phyloP scores from a whole-genome alignment of 2,888 invertebrate species.

The Malacosoma neustria region DNA sequence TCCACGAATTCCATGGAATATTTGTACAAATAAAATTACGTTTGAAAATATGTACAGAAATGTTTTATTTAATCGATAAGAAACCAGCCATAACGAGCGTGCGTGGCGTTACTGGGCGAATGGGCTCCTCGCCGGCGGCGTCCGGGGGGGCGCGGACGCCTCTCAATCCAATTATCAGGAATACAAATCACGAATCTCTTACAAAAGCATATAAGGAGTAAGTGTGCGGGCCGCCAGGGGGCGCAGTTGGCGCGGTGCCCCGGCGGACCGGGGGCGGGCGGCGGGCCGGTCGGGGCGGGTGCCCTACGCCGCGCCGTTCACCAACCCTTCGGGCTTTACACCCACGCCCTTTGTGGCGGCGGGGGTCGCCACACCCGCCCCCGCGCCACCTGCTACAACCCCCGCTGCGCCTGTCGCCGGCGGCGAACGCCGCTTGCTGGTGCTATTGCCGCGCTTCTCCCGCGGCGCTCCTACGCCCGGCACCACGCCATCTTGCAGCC shows the following conservation, averaged over 20 bases:
- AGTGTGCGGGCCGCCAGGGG: constrained; percentile 26
- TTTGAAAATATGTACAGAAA: constrained; percentile 73
- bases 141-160: constrained; percentile 58
- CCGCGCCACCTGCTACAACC: constrained; percentile 16
- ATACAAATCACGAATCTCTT: constrained; percentile 73
- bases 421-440: constrained; percentile 9
- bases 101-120: constrained; percentile 44
- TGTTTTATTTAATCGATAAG: constrained; percentile 55
- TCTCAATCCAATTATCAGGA: constrained; percentile 69
- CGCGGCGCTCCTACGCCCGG: constrained; percentile 8
- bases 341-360: constrained; percentile 10
- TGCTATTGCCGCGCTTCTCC: constrained; percentile 3
- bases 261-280: constrained; percentile 6
- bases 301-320: constrained; percentile 9
- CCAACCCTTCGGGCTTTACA: constrained; percentile 14
- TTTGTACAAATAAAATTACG: constrained; percentile 59
- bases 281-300: constrained; percentile 7
- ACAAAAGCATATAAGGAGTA: constrained; percentile 70
- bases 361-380: constrained; percentile 10
- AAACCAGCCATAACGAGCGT: constrained; percentile 54
- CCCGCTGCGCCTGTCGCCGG: constrained; percentile 23
- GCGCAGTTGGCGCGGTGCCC: constrained; percentile 8
- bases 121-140: constrained; percentile 46
- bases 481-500: constrained; percentile 19
- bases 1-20: constrained; percentile 6